phyloP scores from a whole-genome alignment of 2,113 vertebrate species.

The Entelurus aequoreus region DNA sequence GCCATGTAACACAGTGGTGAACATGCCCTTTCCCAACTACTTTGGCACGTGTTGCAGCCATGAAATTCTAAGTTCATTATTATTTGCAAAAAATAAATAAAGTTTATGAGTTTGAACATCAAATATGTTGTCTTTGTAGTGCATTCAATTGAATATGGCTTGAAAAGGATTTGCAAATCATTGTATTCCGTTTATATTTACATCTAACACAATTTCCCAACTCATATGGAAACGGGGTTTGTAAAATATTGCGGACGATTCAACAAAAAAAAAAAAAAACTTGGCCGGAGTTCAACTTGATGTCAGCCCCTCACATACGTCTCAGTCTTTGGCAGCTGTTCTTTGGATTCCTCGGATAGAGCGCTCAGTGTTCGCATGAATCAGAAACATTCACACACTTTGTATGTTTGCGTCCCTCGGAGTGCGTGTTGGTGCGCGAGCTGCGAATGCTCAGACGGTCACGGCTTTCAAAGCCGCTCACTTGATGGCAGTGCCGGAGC shows the following conservation, averaged over 20 bases:
- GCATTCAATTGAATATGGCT: too few species aligned
- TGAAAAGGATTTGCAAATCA: too few species aligned
- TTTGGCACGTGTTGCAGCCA: too few species aligned
- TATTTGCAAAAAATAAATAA: too few species aligned
- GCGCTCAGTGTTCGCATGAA: constrained; percentile 25
- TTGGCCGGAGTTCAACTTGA: constrained; percentile 35
- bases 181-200: too few species aligned
- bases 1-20: too few species aligned
- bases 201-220: too few species aligned
- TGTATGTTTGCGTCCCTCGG: constrained; percentile 19
- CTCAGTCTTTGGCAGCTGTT: constrained; percentile 47
- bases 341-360: constrained; percentile 20
- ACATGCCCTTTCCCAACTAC: too few species aligned
- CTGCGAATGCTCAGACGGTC: constrained; percentile 14
- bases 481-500: constrained; percentile 3
- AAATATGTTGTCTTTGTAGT: too few species aligned
- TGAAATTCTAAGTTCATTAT: too few species aligned
- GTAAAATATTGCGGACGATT: not conserved
- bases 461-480: constrained; percentile 13
- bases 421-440: constrained; percentile 4
- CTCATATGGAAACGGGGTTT: too few species aligned
- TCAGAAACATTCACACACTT: constrained; percentile 32
- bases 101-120: too few species aligned
- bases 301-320: constrained; percentile 37
- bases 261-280: constrained; percentile 1